phyloP scores from a whole-genome alignment of 2,888 invertebrate genomes.

The Pardosa pseudoannulata region DNA sequence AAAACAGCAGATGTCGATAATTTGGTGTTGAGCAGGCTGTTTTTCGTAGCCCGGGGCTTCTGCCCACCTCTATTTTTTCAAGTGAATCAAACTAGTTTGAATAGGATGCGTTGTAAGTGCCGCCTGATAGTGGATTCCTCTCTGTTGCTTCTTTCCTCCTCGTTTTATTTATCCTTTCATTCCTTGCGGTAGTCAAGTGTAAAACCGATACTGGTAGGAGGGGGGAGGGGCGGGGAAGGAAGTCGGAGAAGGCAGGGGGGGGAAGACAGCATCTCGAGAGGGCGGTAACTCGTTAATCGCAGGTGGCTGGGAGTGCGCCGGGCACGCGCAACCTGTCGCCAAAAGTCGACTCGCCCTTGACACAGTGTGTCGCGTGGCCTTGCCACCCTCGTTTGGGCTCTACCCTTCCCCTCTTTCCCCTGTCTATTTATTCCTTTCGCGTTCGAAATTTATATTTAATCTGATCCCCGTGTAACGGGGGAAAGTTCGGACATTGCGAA shows the following conservation, averaged over 20 bases:
- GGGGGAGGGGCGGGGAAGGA: conserved; percentile 2
- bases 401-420: not conserved
- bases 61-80: no score
- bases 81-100: no score
- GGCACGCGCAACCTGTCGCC: conserved; percentile 70
- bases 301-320: conserved; percentile 63
- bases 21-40: no score
- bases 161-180: conserved; percentile 1
- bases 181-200: not conserved
- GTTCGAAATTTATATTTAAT: not conserved
- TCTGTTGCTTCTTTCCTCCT: not conserved
- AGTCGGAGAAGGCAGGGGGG: conserved; percentile 18
- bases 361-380: conserved; percentile 66
- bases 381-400: conserved; percentile 10
- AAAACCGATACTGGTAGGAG: conserved; percentile 12
- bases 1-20: no score
- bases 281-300: conserved; percentile 37
- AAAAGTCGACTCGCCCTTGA: conserved; percentile 65
- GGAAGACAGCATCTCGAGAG: conserved; percentile 37
- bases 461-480: no score
- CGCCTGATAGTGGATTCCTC: no score
- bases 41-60: no score
- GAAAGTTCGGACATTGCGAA: not conserved
- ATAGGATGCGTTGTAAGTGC: no score
- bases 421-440: not conserved